Conservation (phyloP, 2,888 invertebrate species). For the Lepidochitona cinerea region DNA sequence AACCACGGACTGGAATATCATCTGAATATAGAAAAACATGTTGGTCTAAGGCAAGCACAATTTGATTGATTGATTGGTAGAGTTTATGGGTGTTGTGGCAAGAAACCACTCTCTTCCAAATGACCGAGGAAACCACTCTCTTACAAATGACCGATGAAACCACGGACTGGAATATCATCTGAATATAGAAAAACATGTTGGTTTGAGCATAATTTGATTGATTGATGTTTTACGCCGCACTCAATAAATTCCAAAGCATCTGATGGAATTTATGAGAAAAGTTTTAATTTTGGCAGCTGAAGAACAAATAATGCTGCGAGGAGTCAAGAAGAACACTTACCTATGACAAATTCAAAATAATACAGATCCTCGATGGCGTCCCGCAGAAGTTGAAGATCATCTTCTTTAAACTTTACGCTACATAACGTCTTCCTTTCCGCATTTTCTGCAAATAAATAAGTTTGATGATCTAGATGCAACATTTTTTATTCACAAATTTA, state of each 20-base stretch:
- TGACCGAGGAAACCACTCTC: constrained; percentile 74
- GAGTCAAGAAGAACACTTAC: no score
- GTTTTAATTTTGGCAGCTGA: no score
- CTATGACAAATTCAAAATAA: constrained; percentile 74
- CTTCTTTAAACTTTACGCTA: constrained; percentile 63
- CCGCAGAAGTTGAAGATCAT: constrained; percentile 68
- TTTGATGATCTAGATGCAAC: no score
- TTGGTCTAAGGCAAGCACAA: no score
- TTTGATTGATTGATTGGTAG: no score
- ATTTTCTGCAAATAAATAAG: constrained; percentile 64
- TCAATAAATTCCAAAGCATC: no score
- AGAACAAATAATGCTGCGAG: no score
- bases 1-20: constrained; percentile 73
- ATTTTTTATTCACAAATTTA: no score
- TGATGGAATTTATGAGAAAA: no score
- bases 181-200: no score
- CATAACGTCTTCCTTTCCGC: constrained; percentile 70
- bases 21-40: constrained; percentile 69
- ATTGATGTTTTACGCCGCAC: no score
- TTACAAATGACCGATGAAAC: constrained; percentile 73
- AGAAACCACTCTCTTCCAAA: constrained; percentile 72
- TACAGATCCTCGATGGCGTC: constrained; percentile 74
- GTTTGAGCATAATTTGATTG: no score
- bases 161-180: constrained; percentile 73
- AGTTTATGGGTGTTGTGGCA: constrained; percentile 73